Evolutionary conservation across 2,797 vertebrate genomes (phyloP).

Genomic region (Psittacula echo): DNA sequence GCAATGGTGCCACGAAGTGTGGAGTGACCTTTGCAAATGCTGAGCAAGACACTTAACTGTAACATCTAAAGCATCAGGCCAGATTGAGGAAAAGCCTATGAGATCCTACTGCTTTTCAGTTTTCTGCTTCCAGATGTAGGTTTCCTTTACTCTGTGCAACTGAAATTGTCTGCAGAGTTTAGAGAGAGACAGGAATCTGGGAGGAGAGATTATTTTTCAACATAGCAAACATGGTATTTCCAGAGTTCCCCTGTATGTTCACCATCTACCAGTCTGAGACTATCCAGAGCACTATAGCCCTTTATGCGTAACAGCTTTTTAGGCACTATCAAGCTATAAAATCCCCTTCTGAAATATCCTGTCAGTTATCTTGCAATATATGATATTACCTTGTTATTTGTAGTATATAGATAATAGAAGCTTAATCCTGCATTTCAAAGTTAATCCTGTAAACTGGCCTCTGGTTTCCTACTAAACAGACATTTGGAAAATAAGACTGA

Average conservation of each 20-base stretch:
- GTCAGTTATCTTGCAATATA: not conserved
- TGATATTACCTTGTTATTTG: not conserved
- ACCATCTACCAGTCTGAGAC: not conserved
- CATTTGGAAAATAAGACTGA: constrained; percentile 22
- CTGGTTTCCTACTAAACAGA: constrained; percentile 13
- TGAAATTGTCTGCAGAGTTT: not conserved
- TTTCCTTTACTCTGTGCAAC: not conserved
- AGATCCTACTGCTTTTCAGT: not conserved
- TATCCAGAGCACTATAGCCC: not conserved
- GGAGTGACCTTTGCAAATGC: not conserved
- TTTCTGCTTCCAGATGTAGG: not conserved
- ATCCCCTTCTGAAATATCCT: not conserved
- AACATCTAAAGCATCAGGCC: not conserved
- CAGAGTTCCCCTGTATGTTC: not conserved
- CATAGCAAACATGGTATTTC: not conserved
- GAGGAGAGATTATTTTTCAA: not conserved
- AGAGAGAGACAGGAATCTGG: not conserved
- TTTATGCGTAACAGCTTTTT: not conserved
- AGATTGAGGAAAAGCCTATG: not conserved
- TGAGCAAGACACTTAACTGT: not conserved
- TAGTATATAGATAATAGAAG: not conserved
- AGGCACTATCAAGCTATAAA: not conserved
- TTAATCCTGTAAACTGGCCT: not conserved
- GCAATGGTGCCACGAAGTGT: not conserved
- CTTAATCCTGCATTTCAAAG: not conserved